These are phyloP conservation scores for Enteromius fasciolatus DNA, from an alignment of 2,797 vertebrate genomes.

Conservation along the genomic window DNA sequence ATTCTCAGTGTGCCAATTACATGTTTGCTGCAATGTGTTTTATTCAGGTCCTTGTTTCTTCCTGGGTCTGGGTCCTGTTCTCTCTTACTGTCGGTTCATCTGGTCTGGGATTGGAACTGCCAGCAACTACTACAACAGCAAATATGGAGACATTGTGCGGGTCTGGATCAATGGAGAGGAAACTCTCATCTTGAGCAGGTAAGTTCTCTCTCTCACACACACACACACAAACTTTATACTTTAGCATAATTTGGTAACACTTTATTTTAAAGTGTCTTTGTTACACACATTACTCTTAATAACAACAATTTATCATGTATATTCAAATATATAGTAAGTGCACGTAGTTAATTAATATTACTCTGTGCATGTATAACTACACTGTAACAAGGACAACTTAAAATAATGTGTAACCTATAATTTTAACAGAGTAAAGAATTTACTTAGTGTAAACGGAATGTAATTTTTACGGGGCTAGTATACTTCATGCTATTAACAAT, in stretches of 20 bases:
- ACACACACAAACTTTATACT: background rate
- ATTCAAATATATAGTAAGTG: too few species aligned
- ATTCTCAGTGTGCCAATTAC: background rate
- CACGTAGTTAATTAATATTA: too few species aligned
- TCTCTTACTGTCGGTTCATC: conserved; percentile 89
- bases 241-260: background rate
- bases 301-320: too few species aligned
- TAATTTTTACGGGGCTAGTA: background rate
- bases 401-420: background rate
- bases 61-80: conserved; percentile 88
- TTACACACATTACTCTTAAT: too few species aligned
- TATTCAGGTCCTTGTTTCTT: conserved; percentile 87
- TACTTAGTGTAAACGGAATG: background rate
- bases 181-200: conserved; percentile 95
- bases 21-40: conserved; percentile 18
- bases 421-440: background rate
- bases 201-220: conserved; percentile 33
- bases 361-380: too few species aligned
- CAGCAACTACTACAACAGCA: conserved; percentile 93
- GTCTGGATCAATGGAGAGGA: conserved; percentile 96
- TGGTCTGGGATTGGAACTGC: conserved; percentile 93
- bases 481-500: background rate
- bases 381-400: too few species aligned
- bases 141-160: conserved; percentile 90
- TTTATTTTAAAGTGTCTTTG: too few species aligned